Base-by-base conservation (phyloP, 2,113 vertebrate genomes). In the Pimephales promelas region DNA sequence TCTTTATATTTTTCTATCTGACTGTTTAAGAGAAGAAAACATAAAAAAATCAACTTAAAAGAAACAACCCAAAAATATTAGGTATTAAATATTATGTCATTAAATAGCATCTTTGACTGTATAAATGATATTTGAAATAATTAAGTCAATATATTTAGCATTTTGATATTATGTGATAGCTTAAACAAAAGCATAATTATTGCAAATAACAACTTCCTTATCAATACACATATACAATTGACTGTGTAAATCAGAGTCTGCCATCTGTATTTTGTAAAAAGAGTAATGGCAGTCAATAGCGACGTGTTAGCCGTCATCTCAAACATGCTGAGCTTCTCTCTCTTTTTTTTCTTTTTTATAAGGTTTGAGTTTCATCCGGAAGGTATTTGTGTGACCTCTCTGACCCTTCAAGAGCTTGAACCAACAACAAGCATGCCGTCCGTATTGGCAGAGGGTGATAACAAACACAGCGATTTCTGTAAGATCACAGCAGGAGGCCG, bases 321-420 rank as follows among this genome's bases (percentile, higher is more conserved):
- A 61, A 26, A 43, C 34, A 43, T 43, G 11, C 75, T n/a, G 22
- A 77, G 54, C 54, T 54, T 57, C 28, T 57, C n/a, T 59, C 14
- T 45, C 1, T 43, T 10, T 40, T 40, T 9, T 57, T n/a, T 26
- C 0, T 59, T n/a, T 71, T 13, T 45, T 45, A 28, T 61, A 28
- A 40, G 36, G 34, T 62, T 61, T 26, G n/a, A 36, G 2, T 61
- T 78, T 61, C 10, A 45, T 28, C 22, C 14, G 45, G 7, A 61
- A 78, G 56, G 56, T 36, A 62, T 78, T 45, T 78, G 43, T 45
- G 76, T 78, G 45, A 78, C 76, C 76, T 43, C 14, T 24, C 14
- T 61, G 76, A 78, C 75, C n/a, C 75, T 18, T 43, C 75, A 61
- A 62, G 36, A 2, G 22, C 56, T 62, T 26, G 34, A 59, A 59